phyloP scores from a whole-genome alignment of 2,113 vertebrate genomes.

The Monarcha castaneiventris region DNA sequence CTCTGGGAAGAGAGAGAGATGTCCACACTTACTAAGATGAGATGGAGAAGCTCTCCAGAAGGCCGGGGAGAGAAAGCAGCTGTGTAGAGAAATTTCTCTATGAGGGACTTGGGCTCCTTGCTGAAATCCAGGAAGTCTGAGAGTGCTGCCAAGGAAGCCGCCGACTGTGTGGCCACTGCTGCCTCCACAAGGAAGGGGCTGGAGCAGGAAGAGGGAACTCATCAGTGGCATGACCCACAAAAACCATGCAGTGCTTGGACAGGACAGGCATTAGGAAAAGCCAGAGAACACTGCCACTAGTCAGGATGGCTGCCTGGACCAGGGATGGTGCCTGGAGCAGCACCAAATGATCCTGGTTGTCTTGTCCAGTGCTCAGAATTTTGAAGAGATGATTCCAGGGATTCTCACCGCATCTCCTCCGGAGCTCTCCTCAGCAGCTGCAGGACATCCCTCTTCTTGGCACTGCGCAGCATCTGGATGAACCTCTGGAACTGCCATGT shows the following conservation, averaged over 20 bases:
- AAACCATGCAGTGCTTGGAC: neutral
- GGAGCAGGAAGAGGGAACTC: neutral
- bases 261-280: neutral
- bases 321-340: neutral
- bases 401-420: conserved; percentile 35
- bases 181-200: conserved; percentile 65
- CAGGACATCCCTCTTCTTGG: conserved; percentile 62
- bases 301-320: neutral
- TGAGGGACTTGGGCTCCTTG: conserved; percentile 12
- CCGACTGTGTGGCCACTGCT: conserved; percentile 17
- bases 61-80: conserved; percentile 67
- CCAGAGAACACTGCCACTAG: fast-evolving
- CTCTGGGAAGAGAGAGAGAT: neutral
- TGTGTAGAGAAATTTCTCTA: conserved; percentile 57
- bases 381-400: neutral
- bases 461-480: conserved; percentile 30
- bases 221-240: neutral
- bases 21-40: conserved; percentile 48
- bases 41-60: conserved; percentile 56
- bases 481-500: conserved; percentile 45
- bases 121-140: conserved; percentile 62
- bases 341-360: fast-evolving
- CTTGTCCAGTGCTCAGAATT: fast-evolving
- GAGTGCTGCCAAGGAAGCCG: conserved; percentile 49
- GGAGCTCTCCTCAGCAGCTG: conserved; percentile 36